These are phyloP conservation scores for Arrhopalites spinosus DNA, from an alignment of 2,888 invertebrate genomes.

Conservation along the genomic window DNA sequence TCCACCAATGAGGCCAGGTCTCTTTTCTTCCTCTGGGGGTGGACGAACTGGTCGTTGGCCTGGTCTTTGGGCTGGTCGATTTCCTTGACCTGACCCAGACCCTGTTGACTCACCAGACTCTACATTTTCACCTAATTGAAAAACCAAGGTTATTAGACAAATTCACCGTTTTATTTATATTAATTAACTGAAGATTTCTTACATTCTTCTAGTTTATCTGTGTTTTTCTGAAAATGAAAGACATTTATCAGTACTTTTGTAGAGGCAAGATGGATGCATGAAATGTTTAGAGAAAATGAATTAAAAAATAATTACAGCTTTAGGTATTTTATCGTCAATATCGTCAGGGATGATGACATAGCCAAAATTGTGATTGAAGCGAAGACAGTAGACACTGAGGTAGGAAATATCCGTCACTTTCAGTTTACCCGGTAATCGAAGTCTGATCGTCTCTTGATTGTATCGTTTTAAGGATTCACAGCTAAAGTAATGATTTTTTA, in stretches of 20 bases:
- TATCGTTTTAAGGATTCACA: conserved; percentile 79
- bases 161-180: too few species aligned
- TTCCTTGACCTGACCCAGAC: background rate
- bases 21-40: background rate
- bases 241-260: too few species aligned
- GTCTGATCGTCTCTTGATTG: conserved; percentile 88
- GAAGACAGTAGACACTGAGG: conserved; percentile 90
- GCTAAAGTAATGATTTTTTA: conserved; percentile 59
- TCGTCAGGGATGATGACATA: conserved; percentile 77
- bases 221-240: conserved; percentile 19
- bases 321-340: conserved; percentile 34
- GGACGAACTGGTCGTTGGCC: background rate
- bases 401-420: conserved; percentile 90
- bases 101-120: conserved; percentile 18
- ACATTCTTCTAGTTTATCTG: conserved; percentile 31
- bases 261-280: too few species aligned
- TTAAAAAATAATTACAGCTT: too few species aligned
- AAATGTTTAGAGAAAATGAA: too few species aligned
- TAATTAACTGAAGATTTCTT: too few species aligned
- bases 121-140: conserved; percentile 25
- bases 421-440: conserved; percentile 79
- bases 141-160: too few species aligned
- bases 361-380: conserved; percentile 86
- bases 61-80: background rate
- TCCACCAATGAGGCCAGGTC: conserved; percentile 28